A percentile compares a stretch with the other conserved stretches of the same genome.
Conservation (phyloP, 2,888 invertebrate genomes). For the Lumbricus terrestris region DNA sequence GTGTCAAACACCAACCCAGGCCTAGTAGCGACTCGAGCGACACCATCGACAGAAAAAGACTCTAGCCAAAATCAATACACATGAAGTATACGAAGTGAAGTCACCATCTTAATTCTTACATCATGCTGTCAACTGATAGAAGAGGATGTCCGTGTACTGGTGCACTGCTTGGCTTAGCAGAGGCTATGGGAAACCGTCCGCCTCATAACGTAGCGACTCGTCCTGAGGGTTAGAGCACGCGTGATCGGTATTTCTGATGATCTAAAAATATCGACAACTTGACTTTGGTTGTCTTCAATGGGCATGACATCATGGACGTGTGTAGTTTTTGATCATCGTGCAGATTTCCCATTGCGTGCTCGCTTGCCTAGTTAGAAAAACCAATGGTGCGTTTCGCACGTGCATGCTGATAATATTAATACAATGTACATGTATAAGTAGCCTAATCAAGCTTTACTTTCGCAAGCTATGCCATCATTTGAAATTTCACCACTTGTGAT, state of each 20-base stretch:
- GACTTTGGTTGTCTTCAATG: neutral
- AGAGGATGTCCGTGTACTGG: neutral
- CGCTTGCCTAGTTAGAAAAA: neutral
- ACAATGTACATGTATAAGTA: too few species aligned
- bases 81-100: too few species aligned
- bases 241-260: neutral
- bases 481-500: too few species aligned
- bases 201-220: neutral
- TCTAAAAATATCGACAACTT: neutral
- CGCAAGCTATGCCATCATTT: too few species aligned
- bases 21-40: too few species aligned
- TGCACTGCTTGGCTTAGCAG: neutral
- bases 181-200: neutral
- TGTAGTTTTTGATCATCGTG: neutral
- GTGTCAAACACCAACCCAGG: too few species aligned
- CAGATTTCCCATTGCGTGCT: neutral
- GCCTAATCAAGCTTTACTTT: too few species aligned
- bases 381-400: neutral
- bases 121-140: too few species aligned
- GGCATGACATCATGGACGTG: neutral
- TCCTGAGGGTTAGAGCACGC: neutral
- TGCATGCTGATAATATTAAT: neutral
- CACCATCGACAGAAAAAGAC: too few species aligned
- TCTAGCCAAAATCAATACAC: too few species aligned
- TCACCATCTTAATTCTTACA: too few species aligned